Conservation (phyloP, 2,888 invertebrate species). For the Drosophila greeni region DNA sequence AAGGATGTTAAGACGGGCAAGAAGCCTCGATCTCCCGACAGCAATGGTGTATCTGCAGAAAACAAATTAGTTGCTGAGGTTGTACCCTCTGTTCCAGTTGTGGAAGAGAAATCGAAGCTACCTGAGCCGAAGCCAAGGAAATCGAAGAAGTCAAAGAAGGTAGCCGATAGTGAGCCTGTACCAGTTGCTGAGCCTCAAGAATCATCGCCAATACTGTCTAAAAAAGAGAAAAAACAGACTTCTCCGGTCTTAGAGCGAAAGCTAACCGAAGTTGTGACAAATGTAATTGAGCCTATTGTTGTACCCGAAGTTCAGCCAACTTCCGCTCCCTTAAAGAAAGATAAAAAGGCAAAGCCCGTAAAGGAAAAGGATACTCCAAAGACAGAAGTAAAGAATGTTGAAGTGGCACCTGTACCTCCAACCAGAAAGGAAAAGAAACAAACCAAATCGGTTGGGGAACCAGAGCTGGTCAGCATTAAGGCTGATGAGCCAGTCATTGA, state of each 20-base stretch:
- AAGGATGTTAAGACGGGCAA: slow-evolving; percentile 50
- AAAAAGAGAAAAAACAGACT: slow-evolving; percentile 64
- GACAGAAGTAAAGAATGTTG: slow-evolving; percentile 1
- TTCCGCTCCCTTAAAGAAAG: slow-evolving; percentile 7
- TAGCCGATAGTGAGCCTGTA: slow-evolving; percentile 32
- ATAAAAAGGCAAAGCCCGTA: slow-evolving; percentile 19
- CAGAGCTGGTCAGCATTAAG: neutral
- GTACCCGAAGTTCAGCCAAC: slow-evolving; percentile 10
- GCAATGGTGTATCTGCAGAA: slow-evolving; percentile 45
- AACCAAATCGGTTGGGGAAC: slow-evolving; percentile 3
- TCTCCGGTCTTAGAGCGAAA: slow-evolving; percentile 16
- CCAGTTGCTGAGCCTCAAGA: slow-evolving; percentile 14
- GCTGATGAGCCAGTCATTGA: slow-evolving; percentile 3
- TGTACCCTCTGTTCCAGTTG: slow-evolving; percentile 7
- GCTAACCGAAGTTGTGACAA: slow-evolving; percentile 17
- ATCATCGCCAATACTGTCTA: slow-evolving; percentile 11
- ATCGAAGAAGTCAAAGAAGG: slow-evolving; percentile 54
- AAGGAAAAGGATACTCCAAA: slow-evolving; percentile 15
- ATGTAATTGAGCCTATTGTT: slow-evolving; percentile 8
- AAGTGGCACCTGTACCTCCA: slow-evolving; percentile 18
- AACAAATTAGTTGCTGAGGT: slow-evolving; percentile 31
- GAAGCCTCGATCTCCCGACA: slow-evolving; percentile 57
- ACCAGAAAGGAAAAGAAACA: slow-evolving; percentile 29
- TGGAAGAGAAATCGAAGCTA: slow-evolving; percentile 43
- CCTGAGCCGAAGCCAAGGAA: slow-evolving; percentile 61